Base-by-base conservation (phyloP, 1,140 invertebrate species). In the Drosophila obscura region DNA sequence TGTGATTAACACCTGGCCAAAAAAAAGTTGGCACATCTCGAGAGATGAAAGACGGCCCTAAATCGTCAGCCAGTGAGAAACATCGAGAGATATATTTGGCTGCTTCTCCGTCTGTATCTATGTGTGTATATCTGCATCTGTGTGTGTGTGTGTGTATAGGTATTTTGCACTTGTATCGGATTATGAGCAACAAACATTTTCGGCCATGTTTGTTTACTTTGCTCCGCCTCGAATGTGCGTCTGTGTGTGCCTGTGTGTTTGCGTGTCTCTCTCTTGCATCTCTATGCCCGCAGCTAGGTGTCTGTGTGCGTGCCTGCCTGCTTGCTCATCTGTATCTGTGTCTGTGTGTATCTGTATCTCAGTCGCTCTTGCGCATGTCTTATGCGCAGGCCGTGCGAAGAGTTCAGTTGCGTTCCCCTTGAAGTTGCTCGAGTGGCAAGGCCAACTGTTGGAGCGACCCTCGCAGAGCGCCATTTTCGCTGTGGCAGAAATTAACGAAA, bases 151-250 rank as follows among this genome's bases (percentile, higher is more conserved):
- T 59, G 41, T 66, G 48, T 48, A 64, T 73, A 61, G 49, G 82
- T 74, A 80, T 88, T 39, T 81, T 81, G 85, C 85, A 78, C 83
- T 82, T 87, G 85, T 90, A 90, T 90, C 87, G 80, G 87, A 85
- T 87, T 90, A 87, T 90, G 87, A 85, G 78, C 79, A 85, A 68
- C 84, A 91, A 90, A 90, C 80, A 91, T 91, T 91, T 91, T 91
- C 89, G 89, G 89, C 89, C 89, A 91, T 91, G 84, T 90, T 91
- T 91, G 89, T 91, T 91, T 91, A 87, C 89, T 91, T 91, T 77
- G 89, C 89, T 91, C 89, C 89, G 89, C 89, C 89, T 91, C 76
- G 76, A 77, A 79, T 75, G 51, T 73, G 66, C 50, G 63, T 49
- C 46, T 87, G 64, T 82, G 63, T 77, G 83, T 62, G 22, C 45